Percentiles rank a stretch among this genome's conserved stretches.
Conservation (phyloP, 2,888 invertebrate species). For the Molorchus minor region DNA sequence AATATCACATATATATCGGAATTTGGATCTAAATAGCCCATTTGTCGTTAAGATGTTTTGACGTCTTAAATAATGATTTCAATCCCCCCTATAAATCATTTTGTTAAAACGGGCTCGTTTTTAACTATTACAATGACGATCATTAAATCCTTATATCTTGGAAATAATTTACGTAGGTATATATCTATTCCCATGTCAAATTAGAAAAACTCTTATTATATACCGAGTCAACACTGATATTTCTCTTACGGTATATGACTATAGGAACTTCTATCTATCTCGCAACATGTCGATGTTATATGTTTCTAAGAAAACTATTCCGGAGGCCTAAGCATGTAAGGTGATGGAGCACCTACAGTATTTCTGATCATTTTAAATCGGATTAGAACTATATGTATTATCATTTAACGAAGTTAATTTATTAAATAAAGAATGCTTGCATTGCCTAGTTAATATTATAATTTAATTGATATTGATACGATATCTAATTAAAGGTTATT, state of each 20-base stretch:
- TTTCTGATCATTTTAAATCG: not conserved
- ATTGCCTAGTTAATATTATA: too few relatives aligned
- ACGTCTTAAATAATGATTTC: slow-evolving; percentile 41
- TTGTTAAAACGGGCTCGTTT: slow-evolving; percentile 21
- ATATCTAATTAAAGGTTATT: too few relatives aligned
- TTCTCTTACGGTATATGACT: slow-evolving; percentile 11
- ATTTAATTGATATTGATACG: too few relatives aligned
- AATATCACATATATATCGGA: slow-evolving; percentile 41
- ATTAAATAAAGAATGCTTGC: too few relatives aligned
- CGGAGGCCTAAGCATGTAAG: not conserved
- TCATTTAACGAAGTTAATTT: too few relatives aligned
- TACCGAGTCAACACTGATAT: slow-evolving; percentile 17
- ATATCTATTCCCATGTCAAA: slow-evolving; percentile 11
- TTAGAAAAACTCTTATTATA: slow-evolving; percentile 10
- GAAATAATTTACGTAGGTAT: slow-evolving; percentile 21
- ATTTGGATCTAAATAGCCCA: slow-evolving; percentile 41
- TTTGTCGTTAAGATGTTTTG: slow-evolving; percentile 44
- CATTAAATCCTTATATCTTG: slow-evolving; percentile 11
- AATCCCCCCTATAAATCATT: slow-evolving; percentile 40
- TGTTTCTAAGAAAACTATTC: slow-evolving; percentile 6
- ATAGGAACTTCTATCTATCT: slow-evolving; percentile 11
- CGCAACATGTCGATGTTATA: not conserved
- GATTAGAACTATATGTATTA: too few relatives aligned
- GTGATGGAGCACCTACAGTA: not conserved
- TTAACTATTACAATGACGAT: slow-evolving; percentile 23